Percentiles rank a stretch among this genome's conserved stretches.
These are phyloP conservation scores for Paralvinella palmiformis DNA, from an alignment of 1,140 invertebrate genomes.

Conservation along the genomic window DNA sequence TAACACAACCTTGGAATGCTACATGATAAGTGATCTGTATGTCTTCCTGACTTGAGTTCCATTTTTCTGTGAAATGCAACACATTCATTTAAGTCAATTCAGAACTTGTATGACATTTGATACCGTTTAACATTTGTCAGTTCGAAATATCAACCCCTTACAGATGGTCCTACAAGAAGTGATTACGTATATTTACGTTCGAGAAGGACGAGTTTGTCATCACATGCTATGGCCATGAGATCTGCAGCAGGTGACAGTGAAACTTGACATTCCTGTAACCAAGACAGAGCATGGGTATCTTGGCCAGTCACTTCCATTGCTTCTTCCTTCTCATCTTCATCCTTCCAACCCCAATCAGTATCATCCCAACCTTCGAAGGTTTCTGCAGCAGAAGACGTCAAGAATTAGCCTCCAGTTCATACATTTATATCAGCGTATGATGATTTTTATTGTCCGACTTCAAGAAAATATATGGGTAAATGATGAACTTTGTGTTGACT, in stretches of 20 bases:
- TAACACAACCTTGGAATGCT: constrained; percentile 4
- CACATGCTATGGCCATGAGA: constrained; percentile 63
- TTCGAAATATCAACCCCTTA: too few relatives aligned
- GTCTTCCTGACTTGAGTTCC: constrained; percentile 43
- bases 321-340: constrained; percentile 30
- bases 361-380: constrained; percentile 19
- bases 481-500: too few relatives aligned
- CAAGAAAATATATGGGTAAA: too few relatives aligned
- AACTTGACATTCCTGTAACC: constrained; percentile 66
- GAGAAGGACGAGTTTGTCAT: constrained; percentile 61
- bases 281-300: constrained; percentile 43
- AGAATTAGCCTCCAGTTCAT: too few relatives aligned
- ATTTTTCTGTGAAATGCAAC: constrained; percentile 32
- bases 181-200: too few relatives aligned
- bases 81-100: background rate
- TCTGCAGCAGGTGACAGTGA: constrained; percentile 70
- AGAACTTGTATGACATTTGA: background rate
- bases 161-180: too few relatives aligned
- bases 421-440: too few relatives aligned
- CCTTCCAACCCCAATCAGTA: constrained; percentile 36
- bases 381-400: background rate
- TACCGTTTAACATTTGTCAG: too few relatives aligned
- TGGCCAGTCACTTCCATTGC: constrained; percentile 15
- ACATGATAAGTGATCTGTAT: constrained; percentile 10
- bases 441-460: too few relatives aligned